These are phyloP conservation scores for Thermophis baileyi DNA, from an alignment of 2,113 vertebrate species.

Conservation along the genomic window DNA sequence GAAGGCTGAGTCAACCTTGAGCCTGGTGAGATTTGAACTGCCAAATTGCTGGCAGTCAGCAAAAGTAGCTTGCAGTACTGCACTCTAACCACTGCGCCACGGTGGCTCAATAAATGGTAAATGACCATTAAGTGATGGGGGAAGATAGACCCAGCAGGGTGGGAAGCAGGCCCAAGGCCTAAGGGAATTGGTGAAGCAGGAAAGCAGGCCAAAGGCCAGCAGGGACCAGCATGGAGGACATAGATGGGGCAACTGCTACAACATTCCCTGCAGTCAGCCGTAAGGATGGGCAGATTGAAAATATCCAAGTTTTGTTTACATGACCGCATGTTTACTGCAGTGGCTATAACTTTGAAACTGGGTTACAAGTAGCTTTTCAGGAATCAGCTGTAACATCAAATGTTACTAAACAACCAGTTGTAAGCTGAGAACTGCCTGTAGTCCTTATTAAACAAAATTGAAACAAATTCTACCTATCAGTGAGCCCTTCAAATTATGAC, in stretches of 20 bases:
- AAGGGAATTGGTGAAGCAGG: background rate
- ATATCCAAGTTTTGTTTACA: background rate
- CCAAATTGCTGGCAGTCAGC: too few species aligned
- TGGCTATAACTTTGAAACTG: background rate
- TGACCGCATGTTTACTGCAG: background rate
- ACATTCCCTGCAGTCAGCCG: background rate
- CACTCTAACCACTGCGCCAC: too few species aligned
- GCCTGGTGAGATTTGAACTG: too few species aligned
- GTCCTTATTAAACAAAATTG: background rate
- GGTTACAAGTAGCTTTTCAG: background rate
- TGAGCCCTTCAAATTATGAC: background rate
- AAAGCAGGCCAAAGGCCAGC: background rate
- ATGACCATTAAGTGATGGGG: background rate
- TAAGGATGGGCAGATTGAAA: background rate
- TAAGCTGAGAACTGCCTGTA: background rate
- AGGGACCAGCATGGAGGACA: background rate
- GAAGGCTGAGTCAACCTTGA: too few species aligned
- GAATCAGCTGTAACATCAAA: background rate
- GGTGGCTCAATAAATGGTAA: background rate
- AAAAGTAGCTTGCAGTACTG: too few species aligned
- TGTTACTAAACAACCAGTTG: background rate
- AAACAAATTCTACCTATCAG: background rate
- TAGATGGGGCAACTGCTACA: background rate
- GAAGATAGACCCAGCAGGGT: background rate
- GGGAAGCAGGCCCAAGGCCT: background rate